These are phyloP conservation scores for Catharus bicknelli DNA, from an alignment of 2,113 vertebrate species.

Conservation along the genomic window DNA sequence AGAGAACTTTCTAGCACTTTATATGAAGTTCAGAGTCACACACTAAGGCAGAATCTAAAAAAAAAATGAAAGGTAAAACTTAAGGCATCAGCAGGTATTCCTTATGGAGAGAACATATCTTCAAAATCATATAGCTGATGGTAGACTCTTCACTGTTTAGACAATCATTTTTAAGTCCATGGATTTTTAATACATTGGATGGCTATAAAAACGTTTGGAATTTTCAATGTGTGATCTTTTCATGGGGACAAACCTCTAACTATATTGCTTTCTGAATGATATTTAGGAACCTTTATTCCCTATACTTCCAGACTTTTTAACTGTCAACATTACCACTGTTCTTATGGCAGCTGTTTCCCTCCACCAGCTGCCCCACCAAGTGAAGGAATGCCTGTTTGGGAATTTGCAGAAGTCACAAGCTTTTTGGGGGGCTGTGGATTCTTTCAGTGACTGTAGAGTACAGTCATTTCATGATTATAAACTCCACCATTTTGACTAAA, in stretches of 20 bases:
- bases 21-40: too few species aligned
- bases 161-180: not conserved
- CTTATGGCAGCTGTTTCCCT: not conserved
- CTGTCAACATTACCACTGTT: not conserved
- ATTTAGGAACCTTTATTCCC: not conserved
- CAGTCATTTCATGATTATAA: too few species aligned
- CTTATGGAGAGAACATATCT: not conserved
- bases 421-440: not conserved
- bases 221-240: not conserved
- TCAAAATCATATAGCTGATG: not conserved
- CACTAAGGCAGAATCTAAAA: too few species aligned
- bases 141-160: not conserved
- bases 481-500: too few species aligned
- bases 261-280: not conserved
- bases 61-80: too few species aligned
- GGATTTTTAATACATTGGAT: not conserved
- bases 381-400: not conserved
- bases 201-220: not conserved
- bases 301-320: not conserved
- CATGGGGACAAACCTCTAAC: not conserved
- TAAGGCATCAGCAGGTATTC: not conserved
- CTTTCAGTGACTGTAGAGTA: not conserved
- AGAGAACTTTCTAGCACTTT: too few species aligned
- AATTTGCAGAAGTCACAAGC: not conserved
- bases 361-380: fast-evolving